Evolutionary conservation across 92 coral and sea anemone genomes (phyloP).

Genomic region (Micromussa lordhowensis): DNA sequence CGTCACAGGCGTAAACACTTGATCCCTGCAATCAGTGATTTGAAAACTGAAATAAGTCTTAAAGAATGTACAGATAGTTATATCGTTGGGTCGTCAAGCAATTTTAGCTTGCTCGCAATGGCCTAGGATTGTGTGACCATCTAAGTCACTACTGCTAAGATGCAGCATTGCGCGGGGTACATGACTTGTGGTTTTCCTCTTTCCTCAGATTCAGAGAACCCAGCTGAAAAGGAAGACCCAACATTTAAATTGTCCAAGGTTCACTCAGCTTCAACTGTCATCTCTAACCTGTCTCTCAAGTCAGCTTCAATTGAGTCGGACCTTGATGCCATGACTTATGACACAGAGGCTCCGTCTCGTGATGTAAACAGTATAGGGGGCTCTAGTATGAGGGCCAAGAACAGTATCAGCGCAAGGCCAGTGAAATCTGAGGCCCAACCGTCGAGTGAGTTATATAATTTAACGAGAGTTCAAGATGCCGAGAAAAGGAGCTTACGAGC

Average conservation of each 20-base stretch:
- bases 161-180: background rate
- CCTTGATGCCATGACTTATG: constrained; percentile 72
- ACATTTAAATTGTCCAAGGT: constrained; percentile 76
- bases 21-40: background rate
- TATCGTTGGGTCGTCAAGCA: background rate
- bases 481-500: constrained; percentile 25
- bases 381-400: constrained; percentile 58
- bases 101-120: background rate
- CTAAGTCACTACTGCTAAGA: background rate
- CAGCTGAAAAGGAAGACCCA: constrained; percentile 77
- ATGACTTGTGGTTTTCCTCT: background rate
- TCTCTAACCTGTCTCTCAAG: constrained; percentile 80
- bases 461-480: constrained; percentile 38
- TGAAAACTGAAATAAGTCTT: no score
- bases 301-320: constrained; percentile 85
- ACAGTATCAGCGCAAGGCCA: constrained; percentile 38
- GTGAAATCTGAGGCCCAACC: constrained; percentile 42
- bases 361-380: constrained; percentile 63
- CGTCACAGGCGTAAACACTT: background rate
- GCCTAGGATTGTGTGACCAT: background rate
- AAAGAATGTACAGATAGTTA: background rate
- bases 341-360: constrained; percentile 52
- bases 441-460: constrained; percentile 5
- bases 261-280: constrained; percentile 82
- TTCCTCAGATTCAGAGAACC: constrained; percentile 73